Evolutionary conservation across 1,140 invertebrate genomes (phyloP), one percentile per base, ranked within the genome.

Genomic region (Temnothorax curvispinosus): DNA sequence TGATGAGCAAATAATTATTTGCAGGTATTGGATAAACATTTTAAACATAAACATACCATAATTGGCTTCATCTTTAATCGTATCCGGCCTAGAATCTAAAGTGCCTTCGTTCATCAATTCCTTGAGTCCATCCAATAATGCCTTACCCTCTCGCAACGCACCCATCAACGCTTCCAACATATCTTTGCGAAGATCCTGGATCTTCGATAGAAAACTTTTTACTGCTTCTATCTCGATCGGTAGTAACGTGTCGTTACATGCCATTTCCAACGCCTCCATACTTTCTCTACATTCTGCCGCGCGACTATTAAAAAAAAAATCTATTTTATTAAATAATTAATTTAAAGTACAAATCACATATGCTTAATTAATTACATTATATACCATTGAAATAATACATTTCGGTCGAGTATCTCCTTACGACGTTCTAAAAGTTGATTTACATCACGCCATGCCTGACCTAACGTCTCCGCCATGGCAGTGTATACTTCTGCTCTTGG

Each of bases 401-500:
- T 97, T 65, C 98, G 95, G 91, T 98, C 97, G 27, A 99, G 95
- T 76, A 99, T 97, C 75, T 97, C 96, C 91, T 97, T 97, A 65
- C 98, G 96, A 74, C 97, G 96, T 91, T 98, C 97, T 84, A 99
- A 95, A 92, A 98, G 97, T 72, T 96, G 96, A 92, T 98, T 98
- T 60, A 99, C 97, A 93, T 98, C 98, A 91, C 97, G 97, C 98
- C 98, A 99, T 0, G 98, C 98, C 87, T 97, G 96, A 60, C 97
- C 97, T 50, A 99, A 95, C 27, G 98, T 98, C 93, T 98, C 98
- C 13, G 98, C 98, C 98, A 99, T 99, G 1, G 98, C 98, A 74
- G 97, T 97, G 93, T 99, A 98, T 27, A 99, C 97, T 95, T 97
- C 97, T 88, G 97, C 97, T 87, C 97, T 96, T 15, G 97, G 97